These are phyloP conservation scores for Promerops cafer DNA, from an alignment of 2,113 vertebrate species.

Conservation along the genomic window DNA sequence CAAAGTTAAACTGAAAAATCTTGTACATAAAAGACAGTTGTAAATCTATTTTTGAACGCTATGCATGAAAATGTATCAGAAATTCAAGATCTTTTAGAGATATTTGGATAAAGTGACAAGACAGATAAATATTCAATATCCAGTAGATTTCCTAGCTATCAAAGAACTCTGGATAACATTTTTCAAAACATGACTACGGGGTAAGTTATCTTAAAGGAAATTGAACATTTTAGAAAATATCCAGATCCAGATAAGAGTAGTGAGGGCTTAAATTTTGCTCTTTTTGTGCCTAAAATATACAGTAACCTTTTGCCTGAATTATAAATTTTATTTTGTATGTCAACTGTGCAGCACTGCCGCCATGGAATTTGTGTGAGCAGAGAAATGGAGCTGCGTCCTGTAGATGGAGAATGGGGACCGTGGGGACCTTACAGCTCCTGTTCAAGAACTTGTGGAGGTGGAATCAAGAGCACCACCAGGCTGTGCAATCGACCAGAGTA, in stretches of 20 bases:
- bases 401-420: constrained; percentile 91
- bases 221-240: neutral
- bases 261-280: neutral
- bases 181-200: neutral
- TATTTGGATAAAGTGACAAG: neutral
- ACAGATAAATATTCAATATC: neutral
- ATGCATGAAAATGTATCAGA: neutral
- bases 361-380: constrained; percentile 91
- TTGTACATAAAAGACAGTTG: neutral
- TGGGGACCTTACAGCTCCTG: constrained; percentile 91
- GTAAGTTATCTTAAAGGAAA: neutral
- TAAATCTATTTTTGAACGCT: neutral
- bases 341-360: constrained; percentile 81
- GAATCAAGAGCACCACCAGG: constrained; percentile 84
- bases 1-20: neutral
- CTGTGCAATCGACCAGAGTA: constrained; percentile 94
- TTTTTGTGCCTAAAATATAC: neutral
- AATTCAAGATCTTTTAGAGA: neutral
- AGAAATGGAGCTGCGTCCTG: constrained; percentile 82
- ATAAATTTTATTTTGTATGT: neutral
- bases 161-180: neutral
- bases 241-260: neutral
- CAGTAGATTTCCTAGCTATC: neutral
- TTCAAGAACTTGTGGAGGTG: constrained; percentile 93
- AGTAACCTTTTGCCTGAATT: neutral